Conservation (phyloP, 2,113 vertebrate genomes). For the Hymenochirus boettgeri region DNA sequence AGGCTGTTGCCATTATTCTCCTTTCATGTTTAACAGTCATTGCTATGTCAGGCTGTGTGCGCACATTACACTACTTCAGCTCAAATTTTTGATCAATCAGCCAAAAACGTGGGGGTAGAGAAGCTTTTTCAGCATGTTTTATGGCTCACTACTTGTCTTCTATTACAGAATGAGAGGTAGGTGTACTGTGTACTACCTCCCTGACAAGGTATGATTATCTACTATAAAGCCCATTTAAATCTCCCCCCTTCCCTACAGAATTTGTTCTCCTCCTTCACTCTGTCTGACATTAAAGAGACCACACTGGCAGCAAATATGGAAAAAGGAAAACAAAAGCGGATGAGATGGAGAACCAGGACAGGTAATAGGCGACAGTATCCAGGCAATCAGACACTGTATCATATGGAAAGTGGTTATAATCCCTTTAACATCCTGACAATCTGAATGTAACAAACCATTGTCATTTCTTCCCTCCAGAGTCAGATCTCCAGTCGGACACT, state of each 20-base stretch:
- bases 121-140: too few relatives aligned
- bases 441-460: neutral
- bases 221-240: neutral
- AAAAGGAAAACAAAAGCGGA: conserved; percentile 61
- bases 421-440: too few relatives aligned
- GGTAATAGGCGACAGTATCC: neutral
- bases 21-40: too few relatives aligned
- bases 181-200: neutral
- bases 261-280: conserved; percentile 73
- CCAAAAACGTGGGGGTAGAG: too few relatives aligned
- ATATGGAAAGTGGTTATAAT: too few relatives aligned
- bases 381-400: too few relatives aligned
- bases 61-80: too few relatives aligned
- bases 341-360: conserved; percentile 61
- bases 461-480: neutral
- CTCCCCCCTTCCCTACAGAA: conserved; percentile 53
- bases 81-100: too few relatives aligned
- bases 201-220: neutral
- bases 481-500: neutral
- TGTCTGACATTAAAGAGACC: conserved; percentile 69
- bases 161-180: too few relatives aligned
- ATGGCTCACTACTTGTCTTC: too few relatives aligned
- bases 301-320: conserved; percentile 78
- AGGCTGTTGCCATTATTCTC: too few relatives aligned
- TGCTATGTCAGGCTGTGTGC: too few relatives aligned